Evolutionary conservation across 2,888 invertebrate genomes (phyloP).

Genomic region (Lypha dubia): DNA sequence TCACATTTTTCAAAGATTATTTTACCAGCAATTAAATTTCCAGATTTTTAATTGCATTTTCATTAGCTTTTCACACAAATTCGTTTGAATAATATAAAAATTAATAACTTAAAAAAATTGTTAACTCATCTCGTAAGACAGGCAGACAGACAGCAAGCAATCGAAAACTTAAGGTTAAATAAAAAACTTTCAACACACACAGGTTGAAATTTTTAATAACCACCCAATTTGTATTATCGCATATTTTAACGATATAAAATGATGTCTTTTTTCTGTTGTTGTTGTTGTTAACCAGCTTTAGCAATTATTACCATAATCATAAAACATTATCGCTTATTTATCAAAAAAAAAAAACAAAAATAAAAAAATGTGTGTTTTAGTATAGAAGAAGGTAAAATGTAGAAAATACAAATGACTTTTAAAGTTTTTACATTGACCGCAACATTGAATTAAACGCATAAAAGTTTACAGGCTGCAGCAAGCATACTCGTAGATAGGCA

Average conservation of each 20-base stretch:
- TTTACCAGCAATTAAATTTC: slow-evolving; percentile 20
- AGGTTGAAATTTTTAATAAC: slow-evolving; percentile 51
- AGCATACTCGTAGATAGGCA: slow-evolving; percentile 31
- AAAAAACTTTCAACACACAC: slow-evolving; percentile 53
- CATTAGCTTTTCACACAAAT: slow-evolving; percentile 13
- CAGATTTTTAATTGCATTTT: slow-evolving; percentile 16
- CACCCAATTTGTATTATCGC: slow-evolving; percentile 72
- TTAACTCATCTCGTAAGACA: neutral
- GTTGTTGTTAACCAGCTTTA: slow-evolving; percentile 71
- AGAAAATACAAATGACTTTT: slow-evolving; percentile 49
- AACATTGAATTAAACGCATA: slow-evolving; percentile 61
- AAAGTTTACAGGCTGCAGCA: slow-evolving; percentile 31
- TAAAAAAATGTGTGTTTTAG: no score
- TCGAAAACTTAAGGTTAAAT: neutral
- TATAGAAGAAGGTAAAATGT: slow-evolving; percentile 12
- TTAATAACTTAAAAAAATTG: slow-evolving; percentile 10
- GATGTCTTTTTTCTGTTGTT: slow-evolving; percentile 70
- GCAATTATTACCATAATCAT: slow-evolving; percentile 74
- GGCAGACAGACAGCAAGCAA: neutral
- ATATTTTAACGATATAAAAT: slow-evolving; percentile 63
- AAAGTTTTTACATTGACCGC: slow-evolving; percentile 56
- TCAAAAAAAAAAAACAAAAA: slow-evolving; percentile 50
- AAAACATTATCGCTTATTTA: slow-evolving; percentile 75
- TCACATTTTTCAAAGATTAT: neutral
- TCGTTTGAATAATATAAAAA: slow-evolving; percentile 2